These are phyloP conservation scores for Cheilosia urbana DNA, from an alignment of 2,888 invertebrate genomes.

Conservation along the genomic window DNA sequence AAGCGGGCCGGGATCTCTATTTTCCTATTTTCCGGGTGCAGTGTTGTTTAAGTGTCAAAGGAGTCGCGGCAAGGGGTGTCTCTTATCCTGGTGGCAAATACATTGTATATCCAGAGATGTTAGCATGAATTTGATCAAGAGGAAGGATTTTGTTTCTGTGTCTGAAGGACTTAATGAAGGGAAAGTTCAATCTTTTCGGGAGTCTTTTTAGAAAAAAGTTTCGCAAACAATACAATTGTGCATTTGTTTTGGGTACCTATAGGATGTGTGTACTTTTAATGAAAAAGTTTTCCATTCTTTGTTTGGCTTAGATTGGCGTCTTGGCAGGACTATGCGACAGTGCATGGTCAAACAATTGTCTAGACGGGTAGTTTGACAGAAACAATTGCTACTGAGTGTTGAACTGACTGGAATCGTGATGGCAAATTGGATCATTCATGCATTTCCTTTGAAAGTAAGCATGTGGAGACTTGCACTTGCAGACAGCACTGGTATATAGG, in stretches of 20 bases:
- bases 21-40: slow-evolving; percentile 31
- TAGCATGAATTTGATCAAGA: slow-evolving; percentile 61
- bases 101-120: slow-evolving; percentile 8
- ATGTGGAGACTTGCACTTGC: background rate
- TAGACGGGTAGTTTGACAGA: slow-evolving; percentile 46
- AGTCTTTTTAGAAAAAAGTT: slow-evolving; percentile 1
- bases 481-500: too few species aligned
- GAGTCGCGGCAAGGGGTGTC: slow-evolving; percentile 14
- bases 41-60: slow-evolving; percentile 17
- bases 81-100: slow-evolving; percentile 19
- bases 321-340: slow-evolving; percentile 18
- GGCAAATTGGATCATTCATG: background rate
- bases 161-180: slow-evolving; percentile 47
- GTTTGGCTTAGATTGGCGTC: slow-evolving; percentile 27
- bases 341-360: slow-evolving; percentile 67
- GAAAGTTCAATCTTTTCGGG: slow-evolving; percentile 1
- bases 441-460: background rate
- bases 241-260: slow-evolving; percentile 39
- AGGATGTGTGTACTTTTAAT: slow-evolving; percentile 51
- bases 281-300: slow-evolving; percentile 39
- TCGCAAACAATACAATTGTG: slow-evolving; percentile 20
- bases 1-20: slow-evolving; percentile 45
- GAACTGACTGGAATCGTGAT: slow-evolving; percentile 6
- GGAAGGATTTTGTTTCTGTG: slow-evolving; percentile 56
- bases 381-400: background rate